Conservation (phyloP, 2,113 vertebrate species). For the Cairina moschata region DNA sequence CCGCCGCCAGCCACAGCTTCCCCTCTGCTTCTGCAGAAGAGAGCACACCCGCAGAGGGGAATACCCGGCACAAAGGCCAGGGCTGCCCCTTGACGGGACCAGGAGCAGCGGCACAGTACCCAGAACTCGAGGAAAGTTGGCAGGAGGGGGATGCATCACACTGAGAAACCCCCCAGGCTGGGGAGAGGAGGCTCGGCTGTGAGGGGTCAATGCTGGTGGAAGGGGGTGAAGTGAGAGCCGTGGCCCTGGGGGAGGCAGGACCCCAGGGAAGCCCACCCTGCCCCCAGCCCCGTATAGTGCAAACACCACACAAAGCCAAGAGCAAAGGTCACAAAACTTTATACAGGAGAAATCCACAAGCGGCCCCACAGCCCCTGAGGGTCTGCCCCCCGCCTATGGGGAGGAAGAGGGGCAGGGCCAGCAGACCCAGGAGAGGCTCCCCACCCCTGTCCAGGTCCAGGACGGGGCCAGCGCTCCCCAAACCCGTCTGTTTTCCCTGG, state of each 20-base stretch:
- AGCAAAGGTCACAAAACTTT: slow-evolving; percentile 60
- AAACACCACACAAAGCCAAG: fast-evolving
- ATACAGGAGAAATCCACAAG: background rate
- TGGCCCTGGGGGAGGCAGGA: fast-evolving
- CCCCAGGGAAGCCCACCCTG: fast-evolving
- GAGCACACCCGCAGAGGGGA: background rate
- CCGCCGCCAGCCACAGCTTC: background rate
- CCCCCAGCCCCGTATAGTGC: fast-evolving
- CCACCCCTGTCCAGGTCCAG: fast-evolving
- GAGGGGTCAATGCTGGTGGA: too few species aligned
- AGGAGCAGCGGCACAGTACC: fast-evolving
- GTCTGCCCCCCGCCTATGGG: fast-evolving
- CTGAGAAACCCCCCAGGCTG: background rate
- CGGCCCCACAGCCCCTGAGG: background rate
- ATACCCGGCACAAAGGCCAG: slow-evolving; percentile 12
- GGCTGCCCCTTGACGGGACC: background rate
- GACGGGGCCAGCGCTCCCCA: background rate
- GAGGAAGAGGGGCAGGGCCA: fast-evolving
- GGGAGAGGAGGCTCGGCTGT: background rate
- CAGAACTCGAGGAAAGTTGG: background rate
- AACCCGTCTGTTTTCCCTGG: background rate
- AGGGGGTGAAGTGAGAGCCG: too few species aligned
- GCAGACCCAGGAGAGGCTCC: fast-evolving
- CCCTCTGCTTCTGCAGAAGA: slow-evolving; percentile 29
- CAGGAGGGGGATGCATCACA: background rate